Percentiles rank a stretch among this genome's conserved stretches.
Evolutionary conservation across 2,888 invertebrate species (phyloP).

Genomic region (Agrotis ipsilon): DNA sequence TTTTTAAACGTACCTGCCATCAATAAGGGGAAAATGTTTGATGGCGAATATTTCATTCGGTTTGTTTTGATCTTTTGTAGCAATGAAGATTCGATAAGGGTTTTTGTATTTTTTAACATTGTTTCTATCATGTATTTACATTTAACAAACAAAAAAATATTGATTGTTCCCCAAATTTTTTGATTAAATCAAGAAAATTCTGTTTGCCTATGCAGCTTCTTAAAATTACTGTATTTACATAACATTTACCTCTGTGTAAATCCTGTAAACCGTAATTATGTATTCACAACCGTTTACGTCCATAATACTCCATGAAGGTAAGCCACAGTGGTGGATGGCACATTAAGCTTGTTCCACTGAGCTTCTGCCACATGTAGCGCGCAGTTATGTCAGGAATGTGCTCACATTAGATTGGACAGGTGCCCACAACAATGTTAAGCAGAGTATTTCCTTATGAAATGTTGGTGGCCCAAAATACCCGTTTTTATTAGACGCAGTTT

Average conservation of each 20-base stretch:
- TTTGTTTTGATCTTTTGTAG: conserved; percentile 38
- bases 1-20: conserved; percentile 67
- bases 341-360: conserved; percentile 64
- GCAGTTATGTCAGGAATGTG: conserved; percentile 81
- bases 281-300: not conserved
- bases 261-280: not conserved
- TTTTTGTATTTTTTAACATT: conserved; percentile 1
- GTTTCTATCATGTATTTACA: not conserved
- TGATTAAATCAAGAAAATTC: too few relatives aligned
- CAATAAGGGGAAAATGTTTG: conserved; percentile 57
- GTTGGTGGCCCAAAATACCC: not conserved
- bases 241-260: not conserved
- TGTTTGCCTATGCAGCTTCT: not conserved
- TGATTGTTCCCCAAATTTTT: too few relatives aligned
- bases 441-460: not conserved
- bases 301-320: conserved; percentile 8
- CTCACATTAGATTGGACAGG: conserved; percentile 74
- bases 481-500: not conserved
- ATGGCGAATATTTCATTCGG: conserved; percentile 42
- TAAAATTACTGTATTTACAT: not conserved
- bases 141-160: too few relatives aligned
- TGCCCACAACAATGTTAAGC: conserved; percentile 33
- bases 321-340: conserved; percentile 38
- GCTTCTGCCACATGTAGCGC: conserved; percentile 62
- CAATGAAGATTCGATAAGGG: conserved; percentile 1